Evolutionary conservation across 2,797 vertebrate genomes (phyloP).

Genomic region (Benthosema pterotum): DNA sequence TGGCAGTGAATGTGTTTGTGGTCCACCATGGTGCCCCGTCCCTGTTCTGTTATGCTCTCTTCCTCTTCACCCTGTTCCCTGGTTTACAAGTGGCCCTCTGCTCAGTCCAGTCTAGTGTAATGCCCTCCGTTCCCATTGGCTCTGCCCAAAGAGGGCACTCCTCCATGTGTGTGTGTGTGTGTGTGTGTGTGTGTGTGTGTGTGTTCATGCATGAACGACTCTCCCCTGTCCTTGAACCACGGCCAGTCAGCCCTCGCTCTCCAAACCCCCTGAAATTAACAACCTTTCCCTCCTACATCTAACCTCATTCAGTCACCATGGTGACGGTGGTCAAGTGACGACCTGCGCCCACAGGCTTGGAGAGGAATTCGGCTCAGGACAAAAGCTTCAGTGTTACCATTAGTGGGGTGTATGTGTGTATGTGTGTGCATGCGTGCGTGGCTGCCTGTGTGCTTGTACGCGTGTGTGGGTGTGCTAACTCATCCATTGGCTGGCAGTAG

Average conservation of each 20-base stretch:
- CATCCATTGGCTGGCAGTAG: conserved; percentile 41
- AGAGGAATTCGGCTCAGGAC: conserved; percentile 66
- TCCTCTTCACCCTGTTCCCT: neutral
- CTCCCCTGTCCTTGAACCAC: conserved; percentile 58
- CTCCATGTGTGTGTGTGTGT: conserved; percentile 34
- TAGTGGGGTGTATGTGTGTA: conserved; percentile 15
- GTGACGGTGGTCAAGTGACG: conserved; percentile 67
- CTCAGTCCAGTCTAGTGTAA: conserved; percentile 43
- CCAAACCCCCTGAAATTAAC: conserved; percentile 64
- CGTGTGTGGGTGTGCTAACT: conserved; percentile 6
- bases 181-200: conserved; percentile 8
- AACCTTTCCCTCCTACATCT: conserved; percentile 57
- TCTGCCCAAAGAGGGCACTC: conserved; percentile 26
- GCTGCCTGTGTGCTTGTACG: neutral
- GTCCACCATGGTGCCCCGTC: conserved; percentile 24
- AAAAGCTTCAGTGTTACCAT: conserved; percentile 62
- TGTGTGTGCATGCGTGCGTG: conserved; percentile 2
- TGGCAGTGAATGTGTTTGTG: neutral
- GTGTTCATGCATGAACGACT: conserved; percentile 27
- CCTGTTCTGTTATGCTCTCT: conserved; percentile 14
- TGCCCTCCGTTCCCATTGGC: conserved; percentile 35
- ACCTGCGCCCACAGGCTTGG: conserved; percentile 56
- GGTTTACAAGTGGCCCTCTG: conserved; percentile 5
- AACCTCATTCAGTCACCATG: conserved; percentile 69
- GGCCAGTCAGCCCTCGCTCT: conserved; percentile 52